Evolutionary conservation across 2,888 invertebrate species (phyloP), one percentile per base, ranked within the genome.

Genomic region (Macrosiphum euphorbiae): DNA sequence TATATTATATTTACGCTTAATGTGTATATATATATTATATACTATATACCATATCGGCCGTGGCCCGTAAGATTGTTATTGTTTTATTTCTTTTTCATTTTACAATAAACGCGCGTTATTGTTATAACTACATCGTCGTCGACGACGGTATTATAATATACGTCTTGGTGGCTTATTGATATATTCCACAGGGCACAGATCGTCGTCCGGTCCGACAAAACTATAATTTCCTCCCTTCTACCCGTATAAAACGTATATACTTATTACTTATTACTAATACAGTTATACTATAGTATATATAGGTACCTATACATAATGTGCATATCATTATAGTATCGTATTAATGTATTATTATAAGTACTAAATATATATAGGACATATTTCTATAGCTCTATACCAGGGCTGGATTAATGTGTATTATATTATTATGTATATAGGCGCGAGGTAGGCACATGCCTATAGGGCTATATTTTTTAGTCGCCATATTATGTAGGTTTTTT

Each of bases 31-130:
- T n/a, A 67, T 67, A 61, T 4, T 67, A 28, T 84, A n/a, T 67
- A 67, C 47, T n/a, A 28, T 84, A 86, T 86, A 44, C 41, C 7
- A 20, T 16, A 78, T 35, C 35, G 35, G 35, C 78, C 78, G 78
- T 78, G n/a, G n/a, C 90, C 61, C 67, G 67, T 67, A 90, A 90
- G 90, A 50, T 13, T 67, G n/a, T n/a, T 55, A 47, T 47, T 88
- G 47, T 55, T 47, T 47, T 28, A 67, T 47, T 61, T 55, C 5
- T 47, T 67, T 35, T 88, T 88, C 44, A 50, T 90, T 47, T 90
- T 78, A 35, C 78, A 78, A 78, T 78, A 78, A 78, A 78, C 20
- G 35, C 20, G 20, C 78, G 78, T 78, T 78, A 78, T 78, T 78
- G 35, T 78, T 78, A 35, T 78, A 78, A 78, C 78, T 78, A 78